Percentiles rank a stretch among this genome's conserved stretches.
Evolutionary conservation across 2,888 invertebrate genomes (phyloP).

Genomic region (Athalia rosae): DNA sequence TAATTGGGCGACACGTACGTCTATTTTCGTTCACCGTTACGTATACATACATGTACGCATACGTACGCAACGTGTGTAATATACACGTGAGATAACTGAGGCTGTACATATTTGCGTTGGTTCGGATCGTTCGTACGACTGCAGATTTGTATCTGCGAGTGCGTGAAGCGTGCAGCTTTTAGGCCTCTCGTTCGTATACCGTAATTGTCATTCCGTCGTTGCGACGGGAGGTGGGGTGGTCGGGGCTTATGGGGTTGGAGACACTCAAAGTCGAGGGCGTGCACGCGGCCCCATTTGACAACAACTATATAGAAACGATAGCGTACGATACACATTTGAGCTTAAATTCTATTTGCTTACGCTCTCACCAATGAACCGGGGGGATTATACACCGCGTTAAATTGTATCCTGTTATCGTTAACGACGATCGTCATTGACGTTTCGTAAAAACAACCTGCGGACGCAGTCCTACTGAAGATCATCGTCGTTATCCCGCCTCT

Average conservation of each 20-base stretch:
- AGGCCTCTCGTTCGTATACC: too few relatives aligned
- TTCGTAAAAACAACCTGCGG: too few relatives aligned
- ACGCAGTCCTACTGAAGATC: too few relatives aligned
- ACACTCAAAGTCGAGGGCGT: background rate
- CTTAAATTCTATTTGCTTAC: conserved; percentile 22
- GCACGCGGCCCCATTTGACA: background rate
- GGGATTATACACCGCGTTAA: conserved; percentile 8
- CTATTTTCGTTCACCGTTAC: too few relatives aligned
- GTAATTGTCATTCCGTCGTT: too few relatives aligned
- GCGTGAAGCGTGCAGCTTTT: conserved; percentile 35
- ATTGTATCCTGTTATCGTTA: too few relatives aligned
- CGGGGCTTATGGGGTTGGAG: background rate
- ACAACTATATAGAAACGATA: background rate
- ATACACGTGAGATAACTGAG: background rate
- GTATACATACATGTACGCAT: too few relatives aligned
- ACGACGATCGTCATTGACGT: too few relatives aligned
- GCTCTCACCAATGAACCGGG: background rate
- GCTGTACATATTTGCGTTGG: conserved; percentile 2
- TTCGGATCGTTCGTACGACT: conserved; percentile 51
- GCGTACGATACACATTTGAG: background rate
- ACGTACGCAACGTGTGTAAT: background rate
- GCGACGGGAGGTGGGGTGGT: too few relatives aligned
- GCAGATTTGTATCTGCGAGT: conserved; percentile 45
- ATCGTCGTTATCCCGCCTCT: too few relatives aligned
- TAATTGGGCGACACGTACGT: background rate